phyloP scores from a whole-genome alignment of 35 echinoderm and acorn worm genomes.

The Heliocidaris tuberculata region DNA sequence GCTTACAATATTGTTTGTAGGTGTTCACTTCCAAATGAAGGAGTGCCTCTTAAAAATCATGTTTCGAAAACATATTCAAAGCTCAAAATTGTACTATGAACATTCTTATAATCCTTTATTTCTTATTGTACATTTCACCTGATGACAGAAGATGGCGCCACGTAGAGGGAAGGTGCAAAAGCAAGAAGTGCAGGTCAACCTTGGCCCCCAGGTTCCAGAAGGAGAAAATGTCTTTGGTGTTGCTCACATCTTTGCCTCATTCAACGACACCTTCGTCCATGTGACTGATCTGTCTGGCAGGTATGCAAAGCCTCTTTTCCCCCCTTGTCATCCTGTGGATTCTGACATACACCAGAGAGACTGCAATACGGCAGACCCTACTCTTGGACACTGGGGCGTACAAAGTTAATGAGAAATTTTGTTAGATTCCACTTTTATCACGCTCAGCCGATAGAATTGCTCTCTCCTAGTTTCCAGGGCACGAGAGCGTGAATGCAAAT shows the following conservation, averaged over 20 bases:
- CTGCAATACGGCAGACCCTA: neutral
- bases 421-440: neutral
- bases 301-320: slow-evolving; percentile 55
- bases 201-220: slow-evolving; percentile 95
- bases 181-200: slow-evolving; percentile 91
- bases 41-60: too few species aligned
- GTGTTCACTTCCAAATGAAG: too few species aligned
- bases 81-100: too few species aligned
- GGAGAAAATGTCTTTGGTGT: slow-evolving; percentile 99
- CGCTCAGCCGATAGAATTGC: too few species aligned
- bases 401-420: neutral
- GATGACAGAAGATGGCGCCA: slow-evolving; percentile 81
- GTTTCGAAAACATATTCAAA: too few species aligned
- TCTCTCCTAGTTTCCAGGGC: too few species aligned
- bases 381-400: too few species aligned
- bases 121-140: neutral
- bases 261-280: slow-evolving; percentile 99
- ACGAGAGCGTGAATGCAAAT: too few species aligned
- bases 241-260: slow-evolving; percentile 99
- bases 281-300: slow-evolving; percentile 99
- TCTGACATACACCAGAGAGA: neutral
- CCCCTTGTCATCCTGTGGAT: too few species aligned
- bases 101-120: too few species aligned
- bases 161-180: slow-evolving; percentile 92
- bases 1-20: too few species aligned